A percentile compares a stretch with the other conserved stretches of the same genome.
These are phyloP conservation scores for Avahi laniger DNA, from an alignment of 2,797 vertebrate genomes.

Conservation along the genomic window DNA sequence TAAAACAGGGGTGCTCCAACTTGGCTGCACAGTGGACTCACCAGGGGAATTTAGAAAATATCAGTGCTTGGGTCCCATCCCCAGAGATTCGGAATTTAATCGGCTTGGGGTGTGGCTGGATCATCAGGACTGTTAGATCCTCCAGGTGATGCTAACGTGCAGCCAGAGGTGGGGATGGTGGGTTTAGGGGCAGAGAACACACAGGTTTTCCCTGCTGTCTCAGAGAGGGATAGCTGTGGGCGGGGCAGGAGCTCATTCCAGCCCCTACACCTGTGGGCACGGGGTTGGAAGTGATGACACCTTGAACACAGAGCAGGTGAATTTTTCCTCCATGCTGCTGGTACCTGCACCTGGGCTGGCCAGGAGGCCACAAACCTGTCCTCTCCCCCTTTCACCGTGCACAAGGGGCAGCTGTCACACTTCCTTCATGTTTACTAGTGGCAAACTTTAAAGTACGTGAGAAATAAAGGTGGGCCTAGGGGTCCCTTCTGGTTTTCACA, in stretches of 20 bases:
- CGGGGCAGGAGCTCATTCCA: not conserved
- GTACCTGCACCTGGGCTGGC: not conserved
- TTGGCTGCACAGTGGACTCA: not conserved
- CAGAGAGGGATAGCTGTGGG: not conserved
- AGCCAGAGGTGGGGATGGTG: not conserved
- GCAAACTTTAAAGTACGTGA: not conserved
- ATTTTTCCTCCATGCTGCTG: not conserved
- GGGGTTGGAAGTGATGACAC: not conserved
- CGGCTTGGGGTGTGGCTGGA: not conserved
- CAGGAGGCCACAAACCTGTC: not conserved
- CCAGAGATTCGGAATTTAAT: not conserved
- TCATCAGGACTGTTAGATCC: not conserved
- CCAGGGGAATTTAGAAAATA: not conserved
- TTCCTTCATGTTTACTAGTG: not conserved
- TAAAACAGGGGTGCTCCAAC: not conserved
- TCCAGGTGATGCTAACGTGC: not conserved
- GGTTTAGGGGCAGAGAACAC: not conserved
- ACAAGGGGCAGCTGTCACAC: not conserved
- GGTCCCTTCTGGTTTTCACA: not conserved
- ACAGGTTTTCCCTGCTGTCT: not conserved
- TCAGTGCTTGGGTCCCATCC: not conserved
- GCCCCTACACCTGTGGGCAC: not conserved
- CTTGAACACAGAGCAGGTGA: not conserved
- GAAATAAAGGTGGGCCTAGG: not conserved
- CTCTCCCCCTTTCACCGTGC: not conserved